These are phyloP conservation scores for Pseudocheirus occidentalis DNA, from an alignment of 2,797 vertebrate genomes.

Conservation along the genomic window DNA sequence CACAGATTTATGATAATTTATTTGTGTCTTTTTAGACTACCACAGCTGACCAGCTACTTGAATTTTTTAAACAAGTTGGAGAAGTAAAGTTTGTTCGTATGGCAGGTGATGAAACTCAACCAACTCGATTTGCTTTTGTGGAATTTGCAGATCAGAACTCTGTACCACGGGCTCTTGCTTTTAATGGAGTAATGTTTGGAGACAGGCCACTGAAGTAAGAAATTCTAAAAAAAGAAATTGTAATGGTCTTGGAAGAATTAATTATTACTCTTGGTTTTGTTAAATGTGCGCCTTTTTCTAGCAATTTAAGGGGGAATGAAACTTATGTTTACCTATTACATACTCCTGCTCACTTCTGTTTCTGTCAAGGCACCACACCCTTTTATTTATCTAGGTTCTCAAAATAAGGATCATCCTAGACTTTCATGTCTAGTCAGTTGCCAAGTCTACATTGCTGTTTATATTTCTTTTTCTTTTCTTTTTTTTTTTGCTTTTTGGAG, in stretches of 20 bases:
- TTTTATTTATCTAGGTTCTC: not conserved
- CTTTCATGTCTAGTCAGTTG: slow-evolving; percentile 35
- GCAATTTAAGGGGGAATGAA: slow-evolving; percentile 73
- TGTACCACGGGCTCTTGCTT: slow-evolving; percentile 94
- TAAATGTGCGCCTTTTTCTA: slow-evolving; percentile 53
- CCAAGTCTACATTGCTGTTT: slow-evolving; percentile 21
- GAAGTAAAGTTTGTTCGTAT: slow-evolving; percentile 99
- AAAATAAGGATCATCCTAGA: slow-evolving; percentile 38
- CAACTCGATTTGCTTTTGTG: slow-evolving; percentile 97
- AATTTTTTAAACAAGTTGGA: slow-evolving; percentile 98
- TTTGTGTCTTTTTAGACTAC: slow-evolving; percentile 89
- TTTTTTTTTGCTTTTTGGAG: too few relatives aligned
- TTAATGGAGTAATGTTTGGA: slow-evolving; percentile 99
- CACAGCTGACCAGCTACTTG: slow-evolving; percentile 96
- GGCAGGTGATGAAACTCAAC: slow-evolving; percentile 98
- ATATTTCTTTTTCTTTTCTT: too few relatives aligned
- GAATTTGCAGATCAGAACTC: slow-evolving; percentile 98
- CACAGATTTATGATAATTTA: slow-evolving; percentile 40
- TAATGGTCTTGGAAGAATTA: slow-evolving; percentile 53
- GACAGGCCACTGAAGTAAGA: slow-evolving; percentile 97
- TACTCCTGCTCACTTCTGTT: not conserved
- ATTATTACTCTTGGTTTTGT: slow-evolving; percentile 58
- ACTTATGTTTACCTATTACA: slow-evolving; percentile 48
- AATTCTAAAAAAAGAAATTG: slow-evolving; percentile 73
- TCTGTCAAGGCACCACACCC: not conserved